phyloP scores from a whole-genome alignment of 35 echinoderm and acorn worm genomes.

The Heliocidaris erythrogramma region DNA sequence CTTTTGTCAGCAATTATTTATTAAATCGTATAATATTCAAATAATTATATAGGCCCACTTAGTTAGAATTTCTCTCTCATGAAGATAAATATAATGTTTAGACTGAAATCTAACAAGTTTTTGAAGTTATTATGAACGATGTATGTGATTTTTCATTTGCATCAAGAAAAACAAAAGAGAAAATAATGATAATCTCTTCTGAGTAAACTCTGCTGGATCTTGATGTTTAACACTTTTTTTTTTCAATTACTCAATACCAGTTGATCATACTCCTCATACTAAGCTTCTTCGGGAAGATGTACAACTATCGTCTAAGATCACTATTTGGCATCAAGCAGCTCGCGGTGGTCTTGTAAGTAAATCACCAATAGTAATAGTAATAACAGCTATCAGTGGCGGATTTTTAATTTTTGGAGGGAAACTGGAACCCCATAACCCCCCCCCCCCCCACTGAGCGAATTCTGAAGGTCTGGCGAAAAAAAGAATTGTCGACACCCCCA shows the following conservation, averaged over 20 bases:
- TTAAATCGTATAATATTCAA: too few relatives aligned
- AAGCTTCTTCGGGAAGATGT: conserved; percentile 62
- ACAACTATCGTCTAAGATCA: conserved; percentile 52
- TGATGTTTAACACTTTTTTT: not conserved
- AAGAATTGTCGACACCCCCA: too few relatives aligned
- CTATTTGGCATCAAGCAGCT: conserved; percentile 58
- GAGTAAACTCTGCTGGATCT: not conserved
- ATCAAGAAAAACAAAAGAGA: not conserved
- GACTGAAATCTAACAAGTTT: not conserved
- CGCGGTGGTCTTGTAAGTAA: conserved; percentile 61
- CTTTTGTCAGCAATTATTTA: too few relatives aligned
- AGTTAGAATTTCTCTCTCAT: not conserved
- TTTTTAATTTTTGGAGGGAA: too few relatives aligned
- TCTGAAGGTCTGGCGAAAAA: too few relatives aligned
- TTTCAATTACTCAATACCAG: conserved; percentile 24
- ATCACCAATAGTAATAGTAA: not conserved
- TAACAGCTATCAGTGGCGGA: too few relatives aligned
- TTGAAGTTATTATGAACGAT: not conserved
- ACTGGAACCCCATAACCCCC: too few relatives aligned
- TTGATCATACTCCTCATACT: conserved; percentile 54
- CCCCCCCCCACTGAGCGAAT: too few relatives aligned
- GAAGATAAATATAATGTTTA: not conserved
- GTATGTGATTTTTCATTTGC: not conserved
- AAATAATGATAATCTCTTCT: not conserved
- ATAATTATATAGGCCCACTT: too few relatives aligned